phyloP scores from a whole-genome alignment of 37 sponge, comb jelly and placozoan species.

The Cladorhizidae sp. region DNA sequence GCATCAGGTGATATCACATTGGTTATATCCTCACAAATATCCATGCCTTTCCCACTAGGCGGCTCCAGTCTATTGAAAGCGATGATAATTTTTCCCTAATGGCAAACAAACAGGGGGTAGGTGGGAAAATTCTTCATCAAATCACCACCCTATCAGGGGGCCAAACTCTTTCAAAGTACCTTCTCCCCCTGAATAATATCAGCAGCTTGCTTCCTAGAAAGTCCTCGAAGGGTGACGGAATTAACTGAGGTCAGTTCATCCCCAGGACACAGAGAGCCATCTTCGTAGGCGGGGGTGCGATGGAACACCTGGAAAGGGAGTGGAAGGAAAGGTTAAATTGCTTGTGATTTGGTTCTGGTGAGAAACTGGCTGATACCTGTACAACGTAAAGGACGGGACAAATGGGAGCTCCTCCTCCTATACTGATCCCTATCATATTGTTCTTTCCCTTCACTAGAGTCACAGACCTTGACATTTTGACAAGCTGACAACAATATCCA shows the following conservation, averaged over 20 bases:
- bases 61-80: constrained; percentile 69
- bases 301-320: constrained; percentile 79
- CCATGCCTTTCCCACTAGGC: constrained; percentile 63
- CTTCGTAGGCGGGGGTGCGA: constrained; percentile 91
- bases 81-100: constrained; percentile 64
- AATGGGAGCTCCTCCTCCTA: constrained; percentile 95
- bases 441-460: constrained; percentile 88
- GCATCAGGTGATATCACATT: no score
- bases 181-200: constrained; percentile 78
- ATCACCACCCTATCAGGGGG: not conserved
- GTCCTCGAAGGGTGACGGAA: constrained; percentile 61
- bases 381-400: constrained; percentile 94
- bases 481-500: no score
- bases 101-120: not conserved
- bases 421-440: constrained; percentile 96
- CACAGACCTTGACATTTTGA: constrained; percentile 75
- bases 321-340: not conserved
- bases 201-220: constrained; percentile 83
- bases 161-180: constrained; percentile 33
- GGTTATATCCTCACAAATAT: constrained; percentile 69
- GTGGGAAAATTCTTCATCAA: not conserved
- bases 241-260: constrained; percentile 89
- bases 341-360: not conserved
- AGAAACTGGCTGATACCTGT: constrained; percentile 50
- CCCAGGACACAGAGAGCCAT: constrained; percentile 85